These are phyloP conservation scores for Atta colombica DNA, from an alignment of 1,140 invertebrate species.

Conservation along the genomic window DNA sequence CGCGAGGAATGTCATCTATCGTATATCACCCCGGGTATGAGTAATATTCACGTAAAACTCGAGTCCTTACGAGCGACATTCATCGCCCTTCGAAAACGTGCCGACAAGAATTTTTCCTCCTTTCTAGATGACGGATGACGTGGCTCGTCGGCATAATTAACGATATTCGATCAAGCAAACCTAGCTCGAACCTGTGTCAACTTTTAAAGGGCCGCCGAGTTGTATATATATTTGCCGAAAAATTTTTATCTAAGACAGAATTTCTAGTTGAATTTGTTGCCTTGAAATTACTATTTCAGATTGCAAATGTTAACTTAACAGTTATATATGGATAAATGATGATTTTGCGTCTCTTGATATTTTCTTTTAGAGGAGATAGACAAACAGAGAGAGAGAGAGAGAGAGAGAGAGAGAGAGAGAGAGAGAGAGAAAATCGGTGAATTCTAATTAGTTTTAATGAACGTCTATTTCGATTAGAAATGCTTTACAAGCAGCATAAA, in stretches of 20 bases:
- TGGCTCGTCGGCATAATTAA: slow-evolving; percentile 28
- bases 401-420: not conserved
- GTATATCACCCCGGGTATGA: slow-evolving; percentile 41
- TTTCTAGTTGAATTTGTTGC: too few relatives aligned
- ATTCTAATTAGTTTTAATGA: slow-evolving; percentile 24
- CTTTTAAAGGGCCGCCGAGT: not conserved
- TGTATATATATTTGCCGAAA: not conserved
- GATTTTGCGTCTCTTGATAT: not conserved
- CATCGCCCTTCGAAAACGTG: slow-evolving; percentile 48
- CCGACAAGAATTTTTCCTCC: slow-evolving; percentile 33
- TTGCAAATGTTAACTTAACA: not conserved
- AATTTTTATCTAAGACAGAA: not conserved
- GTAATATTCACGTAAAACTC: slow-evolving; percentile 41
- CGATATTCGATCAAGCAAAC: slow-evolving; percentile 17
- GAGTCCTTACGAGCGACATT: slow-evolving; percentile 53
- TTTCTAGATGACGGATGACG: not conserved
- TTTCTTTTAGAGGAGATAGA: not conserved
- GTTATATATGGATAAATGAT: slow-evolving; percentile 2
- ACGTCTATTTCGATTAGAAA: not conserved
- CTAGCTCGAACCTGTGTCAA: not conserved
- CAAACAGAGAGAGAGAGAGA: not conserved
- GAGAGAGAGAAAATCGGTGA: not conserved
- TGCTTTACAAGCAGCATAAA: not conserved
- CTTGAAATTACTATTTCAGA: not conserved
- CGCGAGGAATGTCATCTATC: slow-evolving; percentile 58